Evolutionary conservation across 2,797 vertebrate species (phyloP).

Genomic region (Holocentrus rufus): DNA sequence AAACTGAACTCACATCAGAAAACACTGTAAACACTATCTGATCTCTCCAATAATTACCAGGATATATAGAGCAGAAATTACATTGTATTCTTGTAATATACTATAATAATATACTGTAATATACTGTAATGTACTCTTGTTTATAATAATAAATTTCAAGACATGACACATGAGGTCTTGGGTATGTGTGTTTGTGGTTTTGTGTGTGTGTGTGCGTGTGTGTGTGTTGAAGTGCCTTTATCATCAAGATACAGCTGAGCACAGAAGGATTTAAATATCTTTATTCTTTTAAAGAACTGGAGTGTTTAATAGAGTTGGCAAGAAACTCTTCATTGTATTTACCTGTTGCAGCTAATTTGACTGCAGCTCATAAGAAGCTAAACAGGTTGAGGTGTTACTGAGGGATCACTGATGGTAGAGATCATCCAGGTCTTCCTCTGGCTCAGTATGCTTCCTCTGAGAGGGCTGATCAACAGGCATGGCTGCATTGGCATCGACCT

Average conservation of each 20-base stretch:
- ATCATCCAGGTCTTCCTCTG: conserved; percentile 79
- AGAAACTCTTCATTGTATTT: not conserved
- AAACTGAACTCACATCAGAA: conserved; percentile 6
- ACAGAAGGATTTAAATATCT: not conserved
- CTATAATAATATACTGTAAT: too few relatives aligned
- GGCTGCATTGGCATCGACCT: not conserved
- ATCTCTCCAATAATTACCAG: not conserved
- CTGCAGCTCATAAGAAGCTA: not conserved
- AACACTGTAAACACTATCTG: conserved; percentile 12
- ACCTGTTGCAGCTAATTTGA: not conserved
- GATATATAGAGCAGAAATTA: not conserved
- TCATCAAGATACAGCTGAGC: conserved; percentile 9
- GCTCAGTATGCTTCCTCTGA: conserved; percentile 64
- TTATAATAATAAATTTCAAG: conserved; percentile 1
- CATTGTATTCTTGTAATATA: conserved; percentile 24
- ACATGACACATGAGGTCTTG: conserved; percentile 42
- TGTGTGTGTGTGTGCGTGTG: too few relatives aligned
- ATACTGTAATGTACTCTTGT: too few relatives aligned
- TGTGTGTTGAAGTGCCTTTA: too few relatives aligned
- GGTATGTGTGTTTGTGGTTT: conserved; percentile 5
- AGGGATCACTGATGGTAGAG: conserved; percentile 72
- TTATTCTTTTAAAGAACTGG: conserved; percentile 1
- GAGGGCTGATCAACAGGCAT: conserved; percentile 27
- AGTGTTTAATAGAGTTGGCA: conserved; percentile 17
- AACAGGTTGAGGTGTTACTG: not conserved